These are phyloP conservation scores for Gibbula magus DNA, from an alignment of 2,888 invertebrate genomes.

Conservation along the genomic window DNA sequence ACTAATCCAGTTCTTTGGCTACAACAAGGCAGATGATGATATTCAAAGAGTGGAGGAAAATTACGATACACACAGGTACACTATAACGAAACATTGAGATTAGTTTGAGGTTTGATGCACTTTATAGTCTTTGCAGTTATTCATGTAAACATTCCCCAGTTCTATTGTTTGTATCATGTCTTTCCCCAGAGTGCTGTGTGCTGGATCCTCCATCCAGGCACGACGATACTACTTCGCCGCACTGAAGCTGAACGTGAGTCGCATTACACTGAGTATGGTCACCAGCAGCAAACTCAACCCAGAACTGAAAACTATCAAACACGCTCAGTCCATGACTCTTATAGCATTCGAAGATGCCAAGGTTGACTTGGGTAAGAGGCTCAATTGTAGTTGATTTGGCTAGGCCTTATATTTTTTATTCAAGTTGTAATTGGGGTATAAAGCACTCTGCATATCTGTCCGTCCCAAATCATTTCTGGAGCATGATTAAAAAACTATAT, in stretches of 20 bases:
- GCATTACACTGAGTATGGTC: conserved; percentile 90
- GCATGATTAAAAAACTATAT: no score
- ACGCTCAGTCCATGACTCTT: conserved; percentile 89
- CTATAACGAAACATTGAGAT: not conserved
- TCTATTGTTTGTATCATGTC: not conserved
- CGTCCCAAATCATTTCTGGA: no score
- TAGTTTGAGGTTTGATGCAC: not conserved
- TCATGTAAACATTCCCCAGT: no score
- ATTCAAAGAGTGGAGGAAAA: conserved; percentile 38
- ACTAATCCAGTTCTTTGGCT: conserved; percentile 78
- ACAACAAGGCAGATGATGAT: conserved; percentile 78
- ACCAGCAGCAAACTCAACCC: conserved; percentile 89
- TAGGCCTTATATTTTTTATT: not conserved
- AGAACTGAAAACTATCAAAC: conserved; percentile 87
- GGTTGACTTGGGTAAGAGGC: conserved; percentile 84
- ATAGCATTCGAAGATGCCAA: conserved; percentile 97
- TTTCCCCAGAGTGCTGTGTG: conserved; percentile 81
- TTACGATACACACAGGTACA: conserved; percentile 46
- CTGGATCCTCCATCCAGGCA: conserved; percentile 86
- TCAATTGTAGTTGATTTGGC: not conserved
- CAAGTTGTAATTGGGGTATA: not conserved
- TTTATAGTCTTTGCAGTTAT: not conserved
- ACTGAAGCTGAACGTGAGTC: conserved; percentile 86
- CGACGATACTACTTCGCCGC: conserved; percentile 90
- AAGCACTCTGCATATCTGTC: no score